Conservation (phyloP, 1,140 invertebrate species). For the Diplogasteroides magnus region DNA sequence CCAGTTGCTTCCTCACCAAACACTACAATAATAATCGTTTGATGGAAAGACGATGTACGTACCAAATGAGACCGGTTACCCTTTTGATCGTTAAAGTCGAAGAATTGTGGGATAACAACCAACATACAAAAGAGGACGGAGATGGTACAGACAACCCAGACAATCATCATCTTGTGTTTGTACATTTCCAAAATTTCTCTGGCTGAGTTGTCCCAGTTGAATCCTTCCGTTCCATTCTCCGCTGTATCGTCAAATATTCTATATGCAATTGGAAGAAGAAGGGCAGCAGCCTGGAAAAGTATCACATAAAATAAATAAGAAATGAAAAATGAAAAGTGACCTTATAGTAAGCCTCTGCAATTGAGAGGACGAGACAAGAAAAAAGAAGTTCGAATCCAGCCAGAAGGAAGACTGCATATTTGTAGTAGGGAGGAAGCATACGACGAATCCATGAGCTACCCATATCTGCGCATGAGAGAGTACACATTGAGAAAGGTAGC, state of each 20-base stretch:
- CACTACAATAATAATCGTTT: constrained; percentile 13
- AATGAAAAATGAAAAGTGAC: background rate
- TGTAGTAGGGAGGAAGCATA: constrained; percentile 25
- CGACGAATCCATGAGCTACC: background rate
- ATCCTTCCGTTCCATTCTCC: constrained; percentile 12
- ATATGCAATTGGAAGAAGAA: constrained; percentile 26
- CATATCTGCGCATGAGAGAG: background rate
- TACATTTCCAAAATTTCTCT: constrained; percentile 21
- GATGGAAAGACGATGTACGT: background rate
- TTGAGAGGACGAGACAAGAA: constrained; percentile 18
- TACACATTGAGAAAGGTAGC: background rate
- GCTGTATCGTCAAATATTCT: constrained; percentile 28
- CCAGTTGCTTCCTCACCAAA: constrained; percentile 17
- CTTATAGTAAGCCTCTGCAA: background rate
- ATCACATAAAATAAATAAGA: background rate
- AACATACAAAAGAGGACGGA: constrained; percentile 24
- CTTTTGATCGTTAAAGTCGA: constrained; percentile 26
- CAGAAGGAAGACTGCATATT: constrained; percentile 23
- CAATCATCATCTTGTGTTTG: constrained; percentile 20
- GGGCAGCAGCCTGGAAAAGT: constrained; percentile 19
- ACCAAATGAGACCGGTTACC: constrained; percentile 29
- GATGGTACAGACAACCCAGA: constrained; percentile 19
- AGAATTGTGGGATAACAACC: constrained; percentile 28
- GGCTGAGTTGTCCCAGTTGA: constrained; percentile 17
- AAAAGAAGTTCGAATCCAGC: constrained; percentile 17